Base-by-base conservation (phyloP, 2,797 vertebrate species). In the Percopsis omiscomaycus region DNA sequence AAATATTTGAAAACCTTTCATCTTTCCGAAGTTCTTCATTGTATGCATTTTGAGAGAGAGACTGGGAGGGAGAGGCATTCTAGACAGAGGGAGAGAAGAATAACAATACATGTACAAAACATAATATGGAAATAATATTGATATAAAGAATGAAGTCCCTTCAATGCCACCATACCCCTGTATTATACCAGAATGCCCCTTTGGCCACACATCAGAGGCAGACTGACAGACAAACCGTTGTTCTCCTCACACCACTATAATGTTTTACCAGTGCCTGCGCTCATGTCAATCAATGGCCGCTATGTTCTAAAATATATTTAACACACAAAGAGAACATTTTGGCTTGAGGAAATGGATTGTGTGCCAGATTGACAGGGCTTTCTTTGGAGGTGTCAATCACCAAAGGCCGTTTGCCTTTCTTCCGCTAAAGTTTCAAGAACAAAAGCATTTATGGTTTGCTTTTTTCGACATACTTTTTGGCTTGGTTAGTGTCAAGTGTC, bases 281-380 rank as follows among this genome's bases (percentile, higher is more conserved):
- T 81, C 83, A 61, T 94, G 94, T 94, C 94, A 94, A 83, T 92
- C 92, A 91, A 90, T 90, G 83, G 75, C 74, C 89, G 77, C 88
- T 91, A 89, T 94, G 91, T 90, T 89, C 90, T 84, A 88, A 92
- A 94, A 92, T 92, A 92, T 92, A 93, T 93, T 93, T 91, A 93
- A 94, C 5, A 82, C 88, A 90, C 87, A 90, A 91, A 90, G 89
- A 92, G 91, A 93, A 89, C 85, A 88, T 81, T 90, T 94, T 92
- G 89, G 88, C 91, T 92, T 57, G 82, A 89, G 91, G 91, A 90
- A 90, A 93, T 92, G 83, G 84, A 87, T 85, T 88, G 83, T 81
- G 74, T 8, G 15, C 12, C 53, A 85, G 89, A 90, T 80, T 90
- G 89, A 80, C 88, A 82, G 77, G 78, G 72, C 79, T 74, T 75